phyloP scores from a whole-genome alignment of 2,888 invertebrate genomes.

The Dryobota labecula region DNA sequence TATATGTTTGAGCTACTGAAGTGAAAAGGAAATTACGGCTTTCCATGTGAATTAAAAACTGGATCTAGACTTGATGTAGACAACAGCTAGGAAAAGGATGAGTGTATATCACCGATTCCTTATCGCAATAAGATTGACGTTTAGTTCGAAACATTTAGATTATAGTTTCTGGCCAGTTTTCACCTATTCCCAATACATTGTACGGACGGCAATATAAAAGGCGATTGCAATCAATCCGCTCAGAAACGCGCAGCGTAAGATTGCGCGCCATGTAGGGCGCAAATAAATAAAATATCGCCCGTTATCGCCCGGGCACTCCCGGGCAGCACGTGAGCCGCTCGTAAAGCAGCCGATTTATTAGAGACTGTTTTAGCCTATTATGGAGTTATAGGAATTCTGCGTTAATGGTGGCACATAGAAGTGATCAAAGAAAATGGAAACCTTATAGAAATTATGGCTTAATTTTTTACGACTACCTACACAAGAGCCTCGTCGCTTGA shows the following conservation, averaged over 20 bases:
- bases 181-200: conserved; percentile 12
- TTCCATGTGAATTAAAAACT: background rate
- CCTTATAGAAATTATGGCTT: background rate
- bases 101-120: background rate
- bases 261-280: conserved; percentile 52
- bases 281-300: conserved; percentile 57
- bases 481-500: background rate
- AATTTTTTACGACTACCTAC: background rate
- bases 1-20: too few species aligned
- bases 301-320: conserved; percentile 16
- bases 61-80: too few species aligned
- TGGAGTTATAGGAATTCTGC: conserved; percentile 41
- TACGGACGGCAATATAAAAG: conserved; percentile 36
- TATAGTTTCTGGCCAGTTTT: conserved; percentile 12
- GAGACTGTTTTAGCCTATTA: conserved; percentile 33
- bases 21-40: background rate
- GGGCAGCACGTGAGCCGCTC: conserved; percentile 40
- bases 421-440: conserved; percentile 2
- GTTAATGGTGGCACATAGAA: conserved; percentile 30
- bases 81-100: too few species aligned
- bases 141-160: background rate
- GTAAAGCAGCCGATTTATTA: conserved; percentile 47
- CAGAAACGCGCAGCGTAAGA: conserved; percentile 46
- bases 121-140: background rate
- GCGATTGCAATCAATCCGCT: conserved; percentile 44